A percentile compares a stretch with the other conserved stretches of the same genome.
Evolutionary conservation across 2,797 vertebrate genomes (phyloP).

Genomic region (Phaenicophaeus curvirostris): DNA sequence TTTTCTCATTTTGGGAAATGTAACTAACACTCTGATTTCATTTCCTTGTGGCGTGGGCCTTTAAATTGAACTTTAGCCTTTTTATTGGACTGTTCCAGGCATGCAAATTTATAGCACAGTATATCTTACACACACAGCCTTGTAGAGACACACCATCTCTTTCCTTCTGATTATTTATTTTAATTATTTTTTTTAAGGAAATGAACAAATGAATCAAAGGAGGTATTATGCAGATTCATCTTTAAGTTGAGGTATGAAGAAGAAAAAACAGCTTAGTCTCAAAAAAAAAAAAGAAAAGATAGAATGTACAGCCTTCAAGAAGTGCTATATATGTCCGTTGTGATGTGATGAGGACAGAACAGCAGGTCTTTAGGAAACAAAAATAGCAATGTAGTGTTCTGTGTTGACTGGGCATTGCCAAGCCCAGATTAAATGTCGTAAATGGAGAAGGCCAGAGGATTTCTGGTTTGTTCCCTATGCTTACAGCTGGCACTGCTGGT

Average conservation of each 20-base stretch:
- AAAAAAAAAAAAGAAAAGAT: neutral
- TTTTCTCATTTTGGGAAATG: neutral
- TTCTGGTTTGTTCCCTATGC: neutral
- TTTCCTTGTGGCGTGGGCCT: neutral
- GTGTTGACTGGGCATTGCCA: neutral
- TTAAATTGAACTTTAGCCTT: neutral
- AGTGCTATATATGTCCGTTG: neutral
- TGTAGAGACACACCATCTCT: neutral
- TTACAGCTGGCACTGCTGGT: neutral
- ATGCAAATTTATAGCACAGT: neutral
- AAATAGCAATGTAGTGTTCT: neutral
- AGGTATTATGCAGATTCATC: neutral
- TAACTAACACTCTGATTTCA: neutral
- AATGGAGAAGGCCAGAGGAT: slow-evolving; percentile 18
- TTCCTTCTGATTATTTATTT: neutral
- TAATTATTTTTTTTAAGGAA: neutral
- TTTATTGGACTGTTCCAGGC: neutral
- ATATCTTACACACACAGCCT: neutral
- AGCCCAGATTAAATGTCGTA: slow-evolving; percentile 7
- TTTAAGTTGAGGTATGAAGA: neutral
- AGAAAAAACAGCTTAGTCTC: neutral
- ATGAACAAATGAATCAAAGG: neutral
- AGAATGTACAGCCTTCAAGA: neutral
- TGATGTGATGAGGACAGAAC: neutral
- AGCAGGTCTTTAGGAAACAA: neutral